Evolutionary conservation across 92 coral and sea anemone species (phyloP), one percentile per base, ranked within the genome.

Genomic region (Siderastrea siderea): DNA sequence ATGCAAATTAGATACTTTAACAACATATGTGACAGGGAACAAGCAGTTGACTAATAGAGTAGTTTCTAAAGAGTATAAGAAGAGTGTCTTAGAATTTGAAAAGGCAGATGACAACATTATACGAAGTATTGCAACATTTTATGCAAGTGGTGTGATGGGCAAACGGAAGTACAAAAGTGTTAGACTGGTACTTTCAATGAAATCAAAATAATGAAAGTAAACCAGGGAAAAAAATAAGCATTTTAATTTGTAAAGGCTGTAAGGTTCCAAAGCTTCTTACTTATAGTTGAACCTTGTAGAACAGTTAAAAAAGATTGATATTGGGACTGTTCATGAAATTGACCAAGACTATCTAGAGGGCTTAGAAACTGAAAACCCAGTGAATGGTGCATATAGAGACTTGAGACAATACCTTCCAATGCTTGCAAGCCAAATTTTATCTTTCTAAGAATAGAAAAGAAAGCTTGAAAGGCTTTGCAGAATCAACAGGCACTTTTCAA

Each of bases 121-220:
- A 15, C 68, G 90, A 5, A 84, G 86, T 78, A 89, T 89, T 77
- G 87, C 93, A 26, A 80, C 92, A 57, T 92, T 61, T 65, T 92
- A 89, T 78, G 81, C 91, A 8, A 86, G 78, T 69, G 93, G 91
- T 71, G 93, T 92, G 15, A 59, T 92, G 78, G 91, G 95, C 19
- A 92, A 90, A 60, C 51, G 90, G 59, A 92, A 84, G 78, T 26
- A 26, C 38, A 26, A 26, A 26, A 26, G 38, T 26, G 38, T 26
- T 26, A 26, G 38, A 26, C 38, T 85, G 52, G 81, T 77, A 1
- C 90, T 84, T 15, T 92, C 95, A 47, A 89, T 86, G 91, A 81
- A 90, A 53, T 68, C 79, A 51, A 26, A 26, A 26, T 26, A 19
- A 70, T 82, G 68, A 73, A 26, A 59, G 26, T 6, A 78, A 51